phyloP scores from a whole-genome alignment of 2,797 vertebrate genomes.

The Eutrigla gurnardus region DNA sequence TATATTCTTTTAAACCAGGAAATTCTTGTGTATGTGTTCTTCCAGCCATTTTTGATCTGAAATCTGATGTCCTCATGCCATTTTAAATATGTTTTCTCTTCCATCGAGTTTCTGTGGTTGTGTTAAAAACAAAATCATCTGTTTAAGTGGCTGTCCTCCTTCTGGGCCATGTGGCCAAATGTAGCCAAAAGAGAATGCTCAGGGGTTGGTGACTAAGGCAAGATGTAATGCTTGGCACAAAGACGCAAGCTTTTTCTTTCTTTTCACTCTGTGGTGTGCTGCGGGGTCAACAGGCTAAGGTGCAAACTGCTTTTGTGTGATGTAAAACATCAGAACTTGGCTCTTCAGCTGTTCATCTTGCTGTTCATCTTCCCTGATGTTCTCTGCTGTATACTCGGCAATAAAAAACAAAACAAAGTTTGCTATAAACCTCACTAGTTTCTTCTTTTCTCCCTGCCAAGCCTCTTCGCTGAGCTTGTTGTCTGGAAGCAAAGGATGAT shows the following conservation, averaged over 20 bases:
- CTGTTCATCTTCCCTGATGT: conserved; percentile 25
- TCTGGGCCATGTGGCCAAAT: conserved; percentile 52
- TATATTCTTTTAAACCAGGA: conserved; percentile 46
- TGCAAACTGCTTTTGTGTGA: conserved; percentile 47
- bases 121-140: conserved; percentile 73
- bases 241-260: conserved; percentile 44
- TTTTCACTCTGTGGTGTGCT: conserved; percentile 39
- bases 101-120: conserved; percentile 42
- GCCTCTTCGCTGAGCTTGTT: conserved; percentile 34
- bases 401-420: conserved; percentile 40
- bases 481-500: conserved; percentile 54
- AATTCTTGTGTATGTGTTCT: conserved; percentile 54
- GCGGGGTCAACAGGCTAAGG: conserved; percentile 45
- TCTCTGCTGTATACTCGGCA: conserved; percentile 4
- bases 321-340: conserved; percentile 24
- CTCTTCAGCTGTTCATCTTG: conserved; percentile 27
- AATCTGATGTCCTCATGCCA: conserved; percentile 58
- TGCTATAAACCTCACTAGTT: conserved; percentile 25
- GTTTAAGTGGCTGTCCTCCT: conserved; percentile 61
- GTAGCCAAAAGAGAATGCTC: conserved; percentile 45
- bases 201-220: conserved; percentile 57
- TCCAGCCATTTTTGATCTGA: conserved; percentile 60
- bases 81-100: conserved; percentile 29
- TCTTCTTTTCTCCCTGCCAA: conserved; percentile 24
- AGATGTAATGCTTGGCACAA: conserved; percentile 73